Conservation (phyloP, 2,113 vertebrate genomes). For the Monopterus albus region DNA sequence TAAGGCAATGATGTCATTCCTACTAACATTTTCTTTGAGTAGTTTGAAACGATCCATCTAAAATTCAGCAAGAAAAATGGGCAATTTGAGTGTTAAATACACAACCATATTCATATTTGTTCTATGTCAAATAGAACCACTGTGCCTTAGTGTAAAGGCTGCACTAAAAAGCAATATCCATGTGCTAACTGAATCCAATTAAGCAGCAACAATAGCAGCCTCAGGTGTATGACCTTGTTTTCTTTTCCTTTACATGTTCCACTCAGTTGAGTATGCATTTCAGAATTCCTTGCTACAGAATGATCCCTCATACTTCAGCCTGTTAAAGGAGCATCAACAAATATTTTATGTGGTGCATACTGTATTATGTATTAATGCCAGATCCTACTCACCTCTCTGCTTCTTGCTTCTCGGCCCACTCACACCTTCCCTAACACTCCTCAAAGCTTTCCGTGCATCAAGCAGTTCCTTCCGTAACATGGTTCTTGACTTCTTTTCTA, state of each 20-base stretch:
- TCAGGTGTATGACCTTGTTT: constrained; percentile 33
- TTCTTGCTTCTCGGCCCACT: constrained; percentile 67
- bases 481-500: neutral
- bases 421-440: constrained; percentile 47
- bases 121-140: neutral
- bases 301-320: neutral
- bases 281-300: neutral
- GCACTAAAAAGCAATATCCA: constrained; percentile 5
- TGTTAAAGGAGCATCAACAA: neutral
- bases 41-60: neutral
- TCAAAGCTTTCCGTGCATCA: constrained; percentile 72
- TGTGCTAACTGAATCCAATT: constrained; percentile 35
- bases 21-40: too few relatives aligned
- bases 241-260: constrained; percentile 43
- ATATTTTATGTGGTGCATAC: neutral
- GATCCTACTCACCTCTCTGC: constrained; percentile 71
- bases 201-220: constrained; percentile 18
- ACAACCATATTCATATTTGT: neutral
- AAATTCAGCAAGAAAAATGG: too few relatives aligned
- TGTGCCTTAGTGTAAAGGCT: constrained; percentile 10
- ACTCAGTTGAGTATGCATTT: constrained; percentile 7
- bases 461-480: constrained; percentile 75
- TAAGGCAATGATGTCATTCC: neutral
- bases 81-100: neutral
- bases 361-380: neutral